Conservation (phyloP, 2,888 invertebrate genomes). For the Epiblema foenella region DNA sequence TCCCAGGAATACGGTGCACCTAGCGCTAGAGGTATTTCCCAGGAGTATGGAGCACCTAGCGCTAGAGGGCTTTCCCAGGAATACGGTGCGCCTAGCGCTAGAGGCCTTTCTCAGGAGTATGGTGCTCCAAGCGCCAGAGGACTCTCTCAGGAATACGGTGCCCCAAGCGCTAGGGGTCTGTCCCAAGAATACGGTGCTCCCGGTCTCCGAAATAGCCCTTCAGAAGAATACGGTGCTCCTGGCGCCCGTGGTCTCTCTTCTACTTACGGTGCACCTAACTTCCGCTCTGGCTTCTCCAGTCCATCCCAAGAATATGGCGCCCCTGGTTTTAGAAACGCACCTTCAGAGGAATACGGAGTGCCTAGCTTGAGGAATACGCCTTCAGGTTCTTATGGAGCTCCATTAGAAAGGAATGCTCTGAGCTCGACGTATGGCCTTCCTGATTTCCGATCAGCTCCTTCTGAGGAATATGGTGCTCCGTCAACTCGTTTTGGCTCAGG, state of each 20-base stretch:
- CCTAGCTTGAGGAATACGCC: slow-evolving; percentile 51
- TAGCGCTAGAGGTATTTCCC: slow-evolving; percentile 54
- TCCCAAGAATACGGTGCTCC: slow-evolving; percentile 50
- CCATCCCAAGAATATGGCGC: slow-evolving; percentile 53
- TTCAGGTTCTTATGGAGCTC: slow-evolving; percentile 53
- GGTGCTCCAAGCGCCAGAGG: slow-evolving; percentile 54
- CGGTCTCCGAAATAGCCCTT: slow-evolving; percentile 1
- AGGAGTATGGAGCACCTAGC: slow-evolving; percentile 50
- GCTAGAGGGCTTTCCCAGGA: slow-evolving; percentile 46
- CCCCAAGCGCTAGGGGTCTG: slow-evolving; percentile 49
- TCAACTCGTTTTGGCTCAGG: slow-evolving; percentile 50
- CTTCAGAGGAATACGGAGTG: slow-evolving; percentile 57
- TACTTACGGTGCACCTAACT: slow-evolving; percentile 56
- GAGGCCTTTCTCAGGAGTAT: slow-evolving; percentile 51
- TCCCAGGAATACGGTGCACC: slow-evolving; percentile 49
- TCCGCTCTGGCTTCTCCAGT: slow-evolving; percentile 42
- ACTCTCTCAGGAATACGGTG: slow-evolving; percentile 57
- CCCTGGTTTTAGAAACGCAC: slow-evolving; percentile 49
- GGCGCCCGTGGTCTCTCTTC: slow-evolving; percentile 55
- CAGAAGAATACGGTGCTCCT: slow-evolving; percentile 49
- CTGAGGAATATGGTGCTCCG: slow-evolving; percentile 62
- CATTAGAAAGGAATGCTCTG: slow-evolving; percentile 52
- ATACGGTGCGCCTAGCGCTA: slow-evolving; percentile 49
- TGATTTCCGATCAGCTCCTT: slow-evolving; percentile 57
- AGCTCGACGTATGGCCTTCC: slow-evolving; percentile 58